Evolutionary conservation across 2,113 vertebrate genomes (phyloP).

Genomic region (Dasyurus viverrinus): DNA sequence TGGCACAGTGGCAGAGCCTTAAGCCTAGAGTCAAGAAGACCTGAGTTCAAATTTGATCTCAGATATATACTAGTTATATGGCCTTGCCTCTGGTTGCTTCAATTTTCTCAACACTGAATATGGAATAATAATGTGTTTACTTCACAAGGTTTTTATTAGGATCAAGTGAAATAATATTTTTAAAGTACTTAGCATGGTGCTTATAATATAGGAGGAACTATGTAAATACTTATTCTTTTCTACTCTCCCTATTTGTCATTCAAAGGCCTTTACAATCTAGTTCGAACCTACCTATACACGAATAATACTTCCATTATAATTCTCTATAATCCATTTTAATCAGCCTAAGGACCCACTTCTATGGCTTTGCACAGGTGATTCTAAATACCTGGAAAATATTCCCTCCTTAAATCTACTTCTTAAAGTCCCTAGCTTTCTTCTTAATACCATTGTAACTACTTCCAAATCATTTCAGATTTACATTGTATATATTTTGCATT

Average conservation of each 20-base stretch:
- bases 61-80: neutral
- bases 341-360: neutral
- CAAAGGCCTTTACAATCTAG: neutral
- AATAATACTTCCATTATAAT: neutral
- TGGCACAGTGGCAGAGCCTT: neutral
- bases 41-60: neutral
- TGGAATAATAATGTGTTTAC: neutral
- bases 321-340: neutral
- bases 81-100: neutral
- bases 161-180: neutral
- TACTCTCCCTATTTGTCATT: neutral
- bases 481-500: neutral
- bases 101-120: neutral
- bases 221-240: neutral
- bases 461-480: neutral
- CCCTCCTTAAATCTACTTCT: neutral
- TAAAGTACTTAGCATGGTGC: neutral
- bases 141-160: neutral
- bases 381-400: neutral
- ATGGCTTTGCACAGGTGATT: neutral
- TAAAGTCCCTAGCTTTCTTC: neutral
- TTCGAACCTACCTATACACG: neutral
- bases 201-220: too few species aligned
- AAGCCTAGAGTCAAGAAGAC: neutral
- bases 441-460: neutral